Evolutionary conservation across 2,797 vertebrate genomes (phyloP).

Genomic region (Myotis daubentonii): DNA sequence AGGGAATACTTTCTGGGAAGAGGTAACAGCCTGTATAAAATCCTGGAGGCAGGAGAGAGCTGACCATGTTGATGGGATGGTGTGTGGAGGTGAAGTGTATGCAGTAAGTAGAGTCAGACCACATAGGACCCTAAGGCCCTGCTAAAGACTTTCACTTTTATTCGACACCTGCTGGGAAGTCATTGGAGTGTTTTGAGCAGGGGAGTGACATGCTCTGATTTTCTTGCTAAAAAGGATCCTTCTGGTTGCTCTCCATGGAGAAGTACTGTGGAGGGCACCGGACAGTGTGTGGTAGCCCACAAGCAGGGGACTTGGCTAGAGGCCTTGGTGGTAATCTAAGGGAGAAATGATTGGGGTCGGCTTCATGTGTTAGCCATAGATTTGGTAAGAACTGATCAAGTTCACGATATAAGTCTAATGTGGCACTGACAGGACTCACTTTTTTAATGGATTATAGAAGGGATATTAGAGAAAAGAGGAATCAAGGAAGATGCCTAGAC

Average conservation of each 20-base stretch:
- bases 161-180: background rate
- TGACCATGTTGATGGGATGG: rapidly evolving
- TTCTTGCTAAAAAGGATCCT: background rate
- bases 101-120: no score
- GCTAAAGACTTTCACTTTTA: background rate
- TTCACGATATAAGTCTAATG: background rate
- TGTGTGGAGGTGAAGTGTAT: background rate
- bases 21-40: background rate
- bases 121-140: background rate
- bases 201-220: background rate
- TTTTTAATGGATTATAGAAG: background rate
- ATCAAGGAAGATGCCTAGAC: background rate
- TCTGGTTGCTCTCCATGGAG: background rate
- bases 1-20: background rate
- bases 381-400: background rate
- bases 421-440: background rate
- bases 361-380: no score
- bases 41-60: no score
- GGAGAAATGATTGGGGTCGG: background rate
- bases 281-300: background rate
- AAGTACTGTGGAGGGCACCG: background rate
- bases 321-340: background rate
- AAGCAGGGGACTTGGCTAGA: background rate
- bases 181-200: no score
- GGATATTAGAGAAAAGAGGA: background rate